Evolutionary conservation across 1,140 invertebrate species (phyloP).

Genomic region (Sinella curviseta): DNA sequence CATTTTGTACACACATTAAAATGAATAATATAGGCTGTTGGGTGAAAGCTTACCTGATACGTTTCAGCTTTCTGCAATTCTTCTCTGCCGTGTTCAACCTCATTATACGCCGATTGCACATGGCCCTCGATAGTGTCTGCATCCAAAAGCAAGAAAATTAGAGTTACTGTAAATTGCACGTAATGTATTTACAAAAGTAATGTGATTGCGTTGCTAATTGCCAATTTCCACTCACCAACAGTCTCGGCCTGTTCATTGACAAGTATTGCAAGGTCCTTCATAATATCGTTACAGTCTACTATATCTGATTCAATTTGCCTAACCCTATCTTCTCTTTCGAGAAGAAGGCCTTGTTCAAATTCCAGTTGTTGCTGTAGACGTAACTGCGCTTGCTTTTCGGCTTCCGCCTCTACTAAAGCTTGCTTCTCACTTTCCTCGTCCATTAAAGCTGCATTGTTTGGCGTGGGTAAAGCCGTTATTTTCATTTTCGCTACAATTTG

Average conservation of each 20-base stretch:
- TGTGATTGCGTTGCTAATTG: conserved; percentile 42
- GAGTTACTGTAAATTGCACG: conserved; percentile 18
- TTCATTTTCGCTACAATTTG: conserved; percentile 76
- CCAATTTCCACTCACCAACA: conserved; percentile 84
- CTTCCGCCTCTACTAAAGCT: conserved; percentile 51
- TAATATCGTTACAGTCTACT: conserved; percentile 87
- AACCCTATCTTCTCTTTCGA: conserved; percentile 72
- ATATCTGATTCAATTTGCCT: conserved; percentile 79
- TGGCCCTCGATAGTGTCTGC: conserved; percentile 88
- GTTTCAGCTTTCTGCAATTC: conserved; percentile 75
- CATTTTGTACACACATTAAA: background rate
- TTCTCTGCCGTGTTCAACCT: conserved; percentile 74
- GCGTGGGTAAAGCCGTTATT: conserved; percentile 64
- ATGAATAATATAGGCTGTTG: background rate
- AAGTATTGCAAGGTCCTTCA: conserved; percentile 78
- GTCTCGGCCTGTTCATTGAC: conserved; percentile 78
- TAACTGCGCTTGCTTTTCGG: conserved; percentile 53
- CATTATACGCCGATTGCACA: conserved; percentile 73
- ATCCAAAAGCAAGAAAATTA: conserved; percentile 54
- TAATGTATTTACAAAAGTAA: conserved; percentile 7
- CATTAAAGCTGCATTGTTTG: conserved; percentile 53
- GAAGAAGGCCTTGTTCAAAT: conserved; percentile 72
- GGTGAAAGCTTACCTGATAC: conserved; percentile 62
- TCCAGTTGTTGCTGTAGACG: conserved; percentile 64
- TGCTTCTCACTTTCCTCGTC: conserved; percentile 55